Evolutionary conservation across 2,888 invertebrate species (phyloP), one percentile per base, ranked within the genome.

Genomic region (Heteropelma amictum): DNA sequence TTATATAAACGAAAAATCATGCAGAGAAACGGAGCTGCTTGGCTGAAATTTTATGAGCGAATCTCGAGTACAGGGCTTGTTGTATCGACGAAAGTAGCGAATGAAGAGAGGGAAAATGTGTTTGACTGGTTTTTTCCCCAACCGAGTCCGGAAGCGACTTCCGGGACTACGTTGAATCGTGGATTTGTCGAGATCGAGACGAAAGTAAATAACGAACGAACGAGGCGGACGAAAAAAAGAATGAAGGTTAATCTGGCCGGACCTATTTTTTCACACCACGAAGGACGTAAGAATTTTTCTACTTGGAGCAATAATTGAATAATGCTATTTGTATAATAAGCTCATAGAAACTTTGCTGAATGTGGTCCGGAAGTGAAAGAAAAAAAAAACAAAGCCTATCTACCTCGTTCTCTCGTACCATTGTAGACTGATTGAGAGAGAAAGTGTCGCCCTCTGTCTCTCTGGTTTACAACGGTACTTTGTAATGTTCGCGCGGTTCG

Each of bases 191-290:
- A 38, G 28, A 53, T 3, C 1, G 12, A 47, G 3, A 45, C 0
- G 26, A 45, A n/a, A 6, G 51, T 63, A 49, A 26, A 21, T 12
- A 40, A 54, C 47, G 56, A 73, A 70, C 40, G 65, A 63, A 78
- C 68, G 54, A 72, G 68, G 61, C 61, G 63, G 69, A 60, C 54
- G 53, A 77, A 67, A 63, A 74, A 60, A 68, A 72, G 78, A 74
- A 63, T 28, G 38, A 58, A 47, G 19, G 58, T 74, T 19, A 53
- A 65, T 38, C 8, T 28, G 61, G 67, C 61, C 70, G 74, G 72
- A 81, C 73, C 77, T 80, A 79, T 80, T 82, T 82, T n/a, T 80
- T 82, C 80, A 83, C 75, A 70, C 49, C 64, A 53, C 53, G 65
- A 58, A 68, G 49, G 30, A 49, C 70, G 64, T 74, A 74, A 60